Evolutionary conservation across 2,113 vertebrate species (phyloP).

Genomic region (Paracyprichromis sp.): DNA sequence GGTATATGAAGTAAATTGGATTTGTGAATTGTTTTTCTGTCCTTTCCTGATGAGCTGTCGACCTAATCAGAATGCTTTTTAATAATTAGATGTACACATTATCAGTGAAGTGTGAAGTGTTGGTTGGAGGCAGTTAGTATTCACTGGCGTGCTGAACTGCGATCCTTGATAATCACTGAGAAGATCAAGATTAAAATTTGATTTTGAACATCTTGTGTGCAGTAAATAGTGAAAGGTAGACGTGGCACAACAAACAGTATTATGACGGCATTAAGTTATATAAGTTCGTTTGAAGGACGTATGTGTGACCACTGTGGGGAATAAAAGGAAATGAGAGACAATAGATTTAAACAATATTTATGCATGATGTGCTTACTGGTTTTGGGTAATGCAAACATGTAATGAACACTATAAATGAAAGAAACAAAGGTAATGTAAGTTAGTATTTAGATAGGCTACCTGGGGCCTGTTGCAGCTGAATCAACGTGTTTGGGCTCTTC

Average conservation of each 20-base stretch:
- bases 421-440: not conserved
- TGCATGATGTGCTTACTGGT: not conserved
- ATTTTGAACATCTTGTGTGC: not conserved
- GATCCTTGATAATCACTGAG: not conserved
- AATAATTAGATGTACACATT: not conserved
- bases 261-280: not conserved
- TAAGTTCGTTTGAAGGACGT: fast-evolving
- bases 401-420: not conserved
- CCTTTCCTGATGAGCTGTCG: not conserved
- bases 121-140: too few relatives aligned
- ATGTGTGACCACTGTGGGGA: not conserved
- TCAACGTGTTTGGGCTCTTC: not conserved
- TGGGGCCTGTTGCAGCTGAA: not conserved
- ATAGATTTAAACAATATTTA: not conserved
- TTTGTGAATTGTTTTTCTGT: not conserved
- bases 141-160: not conserved
- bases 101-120: not conserved
- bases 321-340: not conserved
- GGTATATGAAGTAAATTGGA: not conserved
- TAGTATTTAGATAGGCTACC: not conserved
- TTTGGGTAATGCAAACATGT: not conserved
- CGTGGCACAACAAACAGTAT: not conserved
- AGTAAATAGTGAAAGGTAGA: not conserved
- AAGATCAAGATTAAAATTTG: not conserved
- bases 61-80: not conserved